A percentile compares a stretch with the other conserved stretches of the same genome.
phyloP scores from a whole-genome alignment of 2,888 invertebrate genomes.

The Myopa testacea region DNA sequence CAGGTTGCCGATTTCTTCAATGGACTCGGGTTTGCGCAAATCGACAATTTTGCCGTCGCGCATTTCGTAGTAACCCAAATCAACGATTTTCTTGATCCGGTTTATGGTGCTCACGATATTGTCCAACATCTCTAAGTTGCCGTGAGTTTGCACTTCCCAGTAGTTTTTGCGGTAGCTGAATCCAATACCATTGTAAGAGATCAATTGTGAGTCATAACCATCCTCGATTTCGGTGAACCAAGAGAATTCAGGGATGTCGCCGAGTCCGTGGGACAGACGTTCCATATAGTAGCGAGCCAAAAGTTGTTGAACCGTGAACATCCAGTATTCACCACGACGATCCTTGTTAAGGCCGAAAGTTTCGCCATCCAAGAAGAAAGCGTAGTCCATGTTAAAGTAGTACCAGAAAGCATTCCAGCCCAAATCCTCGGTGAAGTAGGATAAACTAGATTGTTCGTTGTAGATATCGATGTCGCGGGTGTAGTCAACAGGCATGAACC shows the following conservation, averaged over 20 bases:
- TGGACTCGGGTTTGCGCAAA: slow-evolving; percentile 64
- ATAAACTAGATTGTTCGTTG: slow-evolving; percentile 71
- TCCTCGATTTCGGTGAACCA: slow-evolving; percentile 70
- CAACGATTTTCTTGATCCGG: slow-evolving; percentile 69
- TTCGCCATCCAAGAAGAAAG: slow-evolving; percentile 73
- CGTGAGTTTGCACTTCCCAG: slow-evolving; percentile 68
- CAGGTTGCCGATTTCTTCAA: slow-evolving; percentile 71
- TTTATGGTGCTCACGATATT: slow-evolving; percentile 56
- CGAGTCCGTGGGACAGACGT: slow-evolving; percentile 76
- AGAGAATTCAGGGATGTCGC: slow-evolving; percentile 73
- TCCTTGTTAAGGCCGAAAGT: slow-evolving; percentile 70
- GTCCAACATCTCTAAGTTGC: slow-evolving; percentile 54
- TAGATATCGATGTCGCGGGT: slow-evolving; percentile 69
- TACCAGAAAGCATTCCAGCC: slow-evolving; percentile 75
- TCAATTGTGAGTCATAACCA: slow-evolving; percentile 74
- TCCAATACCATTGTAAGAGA: slow-evolving; percentile 74
- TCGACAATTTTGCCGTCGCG: slow-evolving; percentile 53
- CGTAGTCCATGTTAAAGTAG: slow-evolving; percentile 72
- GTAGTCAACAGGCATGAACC: slow-evolving; percentile 70
- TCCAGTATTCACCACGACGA: slow-evolving; percentile 74
- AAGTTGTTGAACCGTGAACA: slow-evolving; percentile 76
- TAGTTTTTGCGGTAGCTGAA: slow-evolving; percentile 74
- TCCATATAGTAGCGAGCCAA: slow-evolving; percentile 80
- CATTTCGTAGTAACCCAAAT: slow-evolving; percentile 66
- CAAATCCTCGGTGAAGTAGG: slow-evolving; percentile 79